Conservation (phyloP, 1,140 invertebrate species). For the Zaprionus taronus region DNA sequence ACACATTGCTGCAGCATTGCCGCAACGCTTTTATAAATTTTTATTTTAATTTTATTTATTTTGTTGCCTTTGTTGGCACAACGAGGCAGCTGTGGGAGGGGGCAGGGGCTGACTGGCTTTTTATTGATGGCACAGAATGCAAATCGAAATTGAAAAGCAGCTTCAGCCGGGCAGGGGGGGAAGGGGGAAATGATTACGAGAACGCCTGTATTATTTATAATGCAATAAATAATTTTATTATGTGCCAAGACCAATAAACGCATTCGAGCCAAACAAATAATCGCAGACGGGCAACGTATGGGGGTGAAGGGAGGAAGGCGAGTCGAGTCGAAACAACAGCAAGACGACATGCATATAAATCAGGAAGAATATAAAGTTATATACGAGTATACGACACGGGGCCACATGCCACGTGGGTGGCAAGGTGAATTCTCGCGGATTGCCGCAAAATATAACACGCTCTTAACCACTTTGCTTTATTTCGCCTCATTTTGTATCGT, state of each 20-base stretch:
- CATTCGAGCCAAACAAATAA: slow-evolving; percentile 72
- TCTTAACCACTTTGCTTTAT: slow-evolving; percentile 21
- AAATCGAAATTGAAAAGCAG: slow-evolving; percentile 76
- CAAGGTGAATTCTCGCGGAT: slow-evolving; percentile 4
- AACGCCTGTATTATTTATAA: slow-evolving; percentile 68
- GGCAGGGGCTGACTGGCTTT: slow-evolving; percentile 42
- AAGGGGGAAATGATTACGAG: slow-evolving; percentile 57
- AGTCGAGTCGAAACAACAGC: neutral
- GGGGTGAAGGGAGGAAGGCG: neutral
- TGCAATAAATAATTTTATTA: slow-evolving; percentile 83
- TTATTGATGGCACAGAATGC: slow-evolving; percentile 68
- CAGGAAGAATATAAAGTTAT: slow-evolving; percentile 36
- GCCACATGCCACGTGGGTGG: neutral
- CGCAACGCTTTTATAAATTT: slow-evolving; percentile 66
- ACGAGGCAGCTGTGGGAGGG: neutral
- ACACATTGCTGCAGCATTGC: slow-evolving; percentile 23
- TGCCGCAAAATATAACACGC: slow-evolving; percentile 11
- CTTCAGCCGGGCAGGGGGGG: slow-evolving; percentile 29
- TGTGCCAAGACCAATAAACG: slow-evolving; percentile 74
- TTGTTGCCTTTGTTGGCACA: slow-evolving; percentile 35
- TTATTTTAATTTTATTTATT: slow-evolving; percentile 82
- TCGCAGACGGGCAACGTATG: slow-evolving; percentile 47
- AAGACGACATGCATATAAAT: slow-evolving; percentile 67
- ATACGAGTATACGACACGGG: neutral
- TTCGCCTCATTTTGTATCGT: slow-evolving; percentile 23